phyloP scores from a whole-genome alignment of 2,797 vertebrate genomes.

The Alauda arvensis region DNA sequence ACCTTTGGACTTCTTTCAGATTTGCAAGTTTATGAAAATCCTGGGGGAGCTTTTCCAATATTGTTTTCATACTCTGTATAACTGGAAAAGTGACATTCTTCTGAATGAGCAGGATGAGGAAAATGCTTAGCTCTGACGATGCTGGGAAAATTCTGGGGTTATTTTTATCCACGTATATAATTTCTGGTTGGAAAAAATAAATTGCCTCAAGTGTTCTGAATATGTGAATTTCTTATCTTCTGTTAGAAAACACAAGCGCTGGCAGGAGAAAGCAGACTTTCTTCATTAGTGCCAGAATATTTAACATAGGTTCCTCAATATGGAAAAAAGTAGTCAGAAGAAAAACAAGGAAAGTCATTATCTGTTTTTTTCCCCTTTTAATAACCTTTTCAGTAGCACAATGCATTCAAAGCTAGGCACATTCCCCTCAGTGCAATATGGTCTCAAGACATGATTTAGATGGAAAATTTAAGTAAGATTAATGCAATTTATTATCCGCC shows the following conservation, averaged over 20 bases:
- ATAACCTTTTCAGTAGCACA: slow-evolving; percentile 81
- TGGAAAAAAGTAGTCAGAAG: slow-evolving; percentile 57
- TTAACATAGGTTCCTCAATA: slow-evolving; percentile 52
- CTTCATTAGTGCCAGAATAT: slow-evolving; percentile 52
- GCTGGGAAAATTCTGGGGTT: slow-evolving; percentile 39
- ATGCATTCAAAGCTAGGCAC: slow-evolving; percentile 71
- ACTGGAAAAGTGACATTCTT: slow-evolving; percentile 46
- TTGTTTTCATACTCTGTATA: slow-evolving; percentile 2
- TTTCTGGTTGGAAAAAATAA: slow-evolving; percentile 39
- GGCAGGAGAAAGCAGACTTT: slow-evolving; percentile 6
- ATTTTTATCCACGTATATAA: slow-evolving; percentile 20
- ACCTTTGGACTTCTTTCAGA: not conserved
- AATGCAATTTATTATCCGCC: slow-evolving; percentile 91
- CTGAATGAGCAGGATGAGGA: slow-evolving; percentile 23
- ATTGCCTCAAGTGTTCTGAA: not conserved
- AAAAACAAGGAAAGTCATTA: slow-evolving; percentile 59
- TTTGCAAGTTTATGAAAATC: slow-evolving; percentile 25
- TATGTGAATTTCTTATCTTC: slow-evolving; percentile 39
- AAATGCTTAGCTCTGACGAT: slow-evolving; percentile 1
- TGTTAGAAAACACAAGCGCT: slow-evolving; percentile 16
- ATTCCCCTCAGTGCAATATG: slow-evolving; percentile 68
- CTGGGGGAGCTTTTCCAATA: not conserved
- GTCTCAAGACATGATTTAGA: slow-evolving; percentile 77
- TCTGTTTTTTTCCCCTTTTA: slow-evolving; percentile 51
- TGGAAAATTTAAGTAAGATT: slow-evolving; percentile 91